Base-by-base conservation (phyloP, 1,140 invertebrate species). In the Hermetia illucens region DNA sequence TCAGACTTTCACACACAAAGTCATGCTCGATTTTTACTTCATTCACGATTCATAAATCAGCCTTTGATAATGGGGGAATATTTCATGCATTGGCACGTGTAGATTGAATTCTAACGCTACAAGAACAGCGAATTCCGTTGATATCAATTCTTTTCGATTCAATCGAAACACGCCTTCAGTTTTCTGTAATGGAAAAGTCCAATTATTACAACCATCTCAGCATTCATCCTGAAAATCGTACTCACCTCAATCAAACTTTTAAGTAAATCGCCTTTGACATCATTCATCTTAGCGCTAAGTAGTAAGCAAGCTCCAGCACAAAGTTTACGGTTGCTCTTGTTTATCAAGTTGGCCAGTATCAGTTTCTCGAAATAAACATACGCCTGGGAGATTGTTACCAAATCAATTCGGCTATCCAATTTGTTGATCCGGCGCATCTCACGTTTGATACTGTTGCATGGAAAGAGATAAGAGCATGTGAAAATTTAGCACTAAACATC, bases 291-390 rank as follows among this genome's bases (percentile, higher is more conserved):
- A 24, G 92, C 90, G 21, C 90, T 88, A 3, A 98, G 65, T 12
- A 97, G 63, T 29, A 98, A 68, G 64, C 91, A 94, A 18, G 91
- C 91, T 34, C 89, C 92, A 31, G 92, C 91, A 62, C 90, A 94
- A 21, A 94, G 66, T 65, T 96, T 96, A 17, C 92, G 71, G 54
- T 96, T 97, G 55, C 84, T 79, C 64, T 97, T 98, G 48, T 90
- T 94, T 12, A 98, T 88, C 24, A 94, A 63, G 57, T 86, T 88
- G 41, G 81, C 79, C 25, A 97, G 65, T 52, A 96, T 92, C 5
- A 98, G 68, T 55, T 94, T 94, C 63, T 98, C 93, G 68, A 95
- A 97, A 62, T 93, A 96, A 19, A 97, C 92, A 61, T 96, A 96
- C 0, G 91, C 83, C 65, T 93, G 89, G 21, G 92, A 91, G 15